Conservation (phyloP, 2,113 vertebrate species). For the Bucco capensis region DNA sequence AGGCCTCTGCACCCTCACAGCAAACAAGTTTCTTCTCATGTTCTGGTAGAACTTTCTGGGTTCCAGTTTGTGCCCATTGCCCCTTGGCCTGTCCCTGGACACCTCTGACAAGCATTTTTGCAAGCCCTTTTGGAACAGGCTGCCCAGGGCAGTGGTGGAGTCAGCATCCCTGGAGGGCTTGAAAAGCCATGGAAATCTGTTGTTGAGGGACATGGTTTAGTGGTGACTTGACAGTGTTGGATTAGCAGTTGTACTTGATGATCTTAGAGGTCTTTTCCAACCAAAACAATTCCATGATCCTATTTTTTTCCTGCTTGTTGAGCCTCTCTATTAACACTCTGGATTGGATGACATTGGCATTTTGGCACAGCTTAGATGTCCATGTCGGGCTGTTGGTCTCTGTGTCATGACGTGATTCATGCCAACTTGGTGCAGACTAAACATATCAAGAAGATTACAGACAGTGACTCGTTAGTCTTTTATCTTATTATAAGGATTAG, state of each 20-base stretch:
- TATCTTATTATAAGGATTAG: neutral
- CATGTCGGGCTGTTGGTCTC: rapidly evolving
- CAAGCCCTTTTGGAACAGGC: neutral
- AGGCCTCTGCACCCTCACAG: too few species aligned
- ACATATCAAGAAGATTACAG: neutral
- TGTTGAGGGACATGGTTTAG: neutral
- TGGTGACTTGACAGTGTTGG: neutral
- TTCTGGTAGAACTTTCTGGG: too few species aligned
- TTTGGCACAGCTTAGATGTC: neutral
- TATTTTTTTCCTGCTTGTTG: neutral
- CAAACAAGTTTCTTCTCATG: too few species aligned
- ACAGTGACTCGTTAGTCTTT: neutral
- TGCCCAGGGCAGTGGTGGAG: neutral
- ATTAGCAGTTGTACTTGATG: neutral
- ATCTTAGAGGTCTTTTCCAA: neutral
- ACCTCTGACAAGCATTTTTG: neutral
- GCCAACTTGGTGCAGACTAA: neutral
- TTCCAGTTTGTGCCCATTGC: too few species aligned
- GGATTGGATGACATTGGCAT: neutral
- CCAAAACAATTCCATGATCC: neutral
- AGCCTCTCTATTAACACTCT: neutral
- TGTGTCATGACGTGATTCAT: neutral
- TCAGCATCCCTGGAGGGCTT: neutral
- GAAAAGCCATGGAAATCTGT: neutral
- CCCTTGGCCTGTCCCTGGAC: too few species aligned